A percentile compares a stretch with the other conserved stretches of the same genome.
These are phyloP conservation scores for Drosophila teissieri DNA, from an alignment of 1,140 invertebrate genomes.

Conservation along the genomic window DNA sequence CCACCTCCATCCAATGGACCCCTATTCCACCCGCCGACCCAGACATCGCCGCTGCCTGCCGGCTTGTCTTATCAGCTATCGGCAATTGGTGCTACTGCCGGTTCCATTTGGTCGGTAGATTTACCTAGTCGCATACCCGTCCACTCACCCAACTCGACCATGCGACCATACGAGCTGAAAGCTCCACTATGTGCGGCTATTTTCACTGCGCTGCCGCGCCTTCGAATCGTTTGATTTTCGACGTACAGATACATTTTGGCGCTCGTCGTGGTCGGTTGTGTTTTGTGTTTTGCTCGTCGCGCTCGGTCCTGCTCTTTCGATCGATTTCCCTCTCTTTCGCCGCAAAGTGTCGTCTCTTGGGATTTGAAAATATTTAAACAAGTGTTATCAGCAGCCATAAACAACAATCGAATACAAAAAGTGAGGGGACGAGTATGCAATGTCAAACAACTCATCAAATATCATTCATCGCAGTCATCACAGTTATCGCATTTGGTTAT, in stretches of 20 bases:
- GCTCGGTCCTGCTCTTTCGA: conserved; percentile 17
- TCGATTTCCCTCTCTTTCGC: conserved; percentile 2
- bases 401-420: conserved; percentile 33
- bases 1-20: conserved; percentile 5
- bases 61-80: conserved; percentile 67
- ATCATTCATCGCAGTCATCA: conserved; percentile 26
- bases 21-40: conserved; percentile 14
- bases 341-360: conserved; percentile 6
- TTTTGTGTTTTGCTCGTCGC: conserved; percentile 26
- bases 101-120: conserved; percentile 38
- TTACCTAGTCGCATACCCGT: no score
- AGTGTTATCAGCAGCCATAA: conserved; percentile 36
- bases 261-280: conserved; percentile 68
- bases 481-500: conserved; percentile 3
- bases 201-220: conserved; percentile 61
- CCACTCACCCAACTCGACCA: not conserved
- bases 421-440: conserved; percentile 18
- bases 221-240: conserved; percentile 53
- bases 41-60: conserved; percentile 22
- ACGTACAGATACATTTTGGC: conserved; percentile 78
- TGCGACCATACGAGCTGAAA: conserved; percentile 33
- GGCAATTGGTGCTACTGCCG: conserved; percentile 32
- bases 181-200: conserved; percentile 44
- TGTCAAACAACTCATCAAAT: conserved; percentile 10
- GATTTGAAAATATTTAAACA: conserved; percentile 44